Evolutionary conservation across 2,113 vertebrate genomes (phyloP), one percentile per base, ranked within the genome.

Genomic region (Ictalurus furcatus): DNA sequence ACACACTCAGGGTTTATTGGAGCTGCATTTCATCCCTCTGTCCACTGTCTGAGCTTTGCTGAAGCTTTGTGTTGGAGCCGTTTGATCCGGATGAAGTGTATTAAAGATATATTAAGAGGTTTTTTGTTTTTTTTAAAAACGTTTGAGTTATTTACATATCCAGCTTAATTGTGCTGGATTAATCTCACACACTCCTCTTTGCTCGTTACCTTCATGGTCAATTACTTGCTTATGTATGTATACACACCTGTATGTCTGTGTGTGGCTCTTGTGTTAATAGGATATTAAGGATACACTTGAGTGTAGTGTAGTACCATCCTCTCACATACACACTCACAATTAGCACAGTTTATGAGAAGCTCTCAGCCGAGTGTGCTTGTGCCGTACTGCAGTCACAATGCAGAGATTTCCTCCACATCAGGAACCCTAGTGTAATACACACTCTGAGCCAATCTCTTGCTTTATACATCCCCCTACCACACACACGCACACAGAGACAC

Each of bases 401-500:
- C 88, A 91, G 90, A 91, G 85, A 89, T 91, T 91, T 91, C 25
- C 71, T 76, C 69, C 58, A 88, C 56, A 54, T 83, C 83, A 88
- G 67, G 56, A 87, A 80, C 13, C 69, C 44, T 58, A 16, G 63
- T 85, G 69, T 89, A 73, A 78, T 52, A 9, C 69, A 37, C 63
- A 30, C 63, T 84, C 61, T 16, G 48, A 80, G 3, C 40, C 52
- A 61, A 37, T 12, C 48, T 74, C 48, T 58, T n/a, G n/a, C 79
- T 87, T 56, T 67, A 23, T 11, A 16, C 67, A 13, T 30, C 23
- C 61, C 61, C 61, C 23, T 2, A 4, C 14, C 65, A 0, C 12
- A 2, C 58, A 63, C 28, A 28, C 1, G 30, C 58, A 23, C 40
- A 52, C 63, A 30, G 59, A 84, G 34, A 54, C 65, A 71, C 44